Base-by-base conservation (phyloP, 2,888 invertebrate genomes). In the Agrotis exclamationis region DNA sequence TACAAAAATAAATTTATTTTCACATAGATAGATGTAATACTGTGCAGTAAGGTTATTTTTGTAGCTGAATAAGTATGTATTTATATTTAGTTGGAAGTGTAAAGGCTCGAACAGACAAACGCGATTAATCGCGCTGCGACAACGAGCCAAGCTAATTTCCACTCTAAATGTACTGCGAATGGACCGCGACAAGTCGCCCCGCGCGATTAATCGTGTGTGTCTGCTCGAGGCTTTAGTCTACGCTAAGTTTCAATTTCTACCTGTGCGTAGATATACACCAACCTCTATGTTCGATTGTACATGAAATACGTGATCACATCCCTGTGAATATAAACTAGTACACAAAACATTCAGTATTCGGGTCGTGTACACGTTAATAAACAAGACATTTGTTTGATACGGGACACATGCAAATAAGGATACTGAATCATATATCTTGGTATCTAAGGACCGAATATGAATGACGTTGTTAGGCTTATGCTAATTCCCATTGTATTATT, bases 301-400 rank as follows among this genome's bases (percentile, higher is more conserved):
- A 74, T 72, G 56, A 71, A 64, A 76, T 82, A 84, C 83, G 83
- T 84, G 85, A 80, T 79, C 79, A 72, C 74, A 76, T 76, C 76
- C 63, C 67, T 75, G 67, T 63, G 76, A 74, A 85, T 83, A 81
- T 79, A 70, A 75, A 79, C 69, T 72, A 82, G 82, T 54, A 67
- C 73, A 76, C 63, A 64, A 77, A 71, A 64, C 63, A 68, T 79
- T 85, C 76, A 68, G 78, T 76, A 86, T 87, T 85, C 86, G 70
- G 63, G 59, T 68, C 79, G 73, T 63, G 78, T 81, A 65, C 58
- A 70, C 57, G 75, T 81, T 83, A 83, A 85, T 86, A 82, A 83
- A 85, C 82, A 77, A 82, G 75, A 79, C 84, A 85, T 85, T 86
- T 83, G 79, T 81, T 82, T 76, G 81, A 81, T 85, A 77, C 68